A percentile compares a stretch with the other conserved stretches of the same genome.
Evolutionary conservation across 2,797 vertebrate genomes (phyloP).

Genomic region (Picus viridis): DNA sequence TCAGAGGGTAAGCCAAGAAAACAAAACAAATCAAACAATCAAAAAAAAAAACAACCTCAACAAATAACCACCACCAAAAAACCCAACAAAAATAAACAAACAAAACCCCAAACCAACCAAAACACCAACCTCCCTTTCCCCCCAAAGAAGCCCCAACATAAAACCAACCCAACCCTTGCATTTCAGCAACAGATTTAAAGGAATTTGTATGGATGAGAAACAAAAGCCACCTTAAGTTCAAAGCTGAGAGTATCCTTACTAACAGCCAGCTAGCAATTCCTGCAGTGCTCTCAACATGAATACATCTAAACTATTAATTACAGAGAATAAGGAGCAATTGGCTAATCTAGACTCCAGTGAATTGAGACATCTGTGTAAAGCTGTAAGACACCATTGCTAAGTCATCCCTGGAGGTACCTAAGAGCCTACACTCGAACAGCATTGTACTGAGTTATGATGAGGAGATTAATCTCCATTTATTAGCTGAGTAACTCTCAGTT

Average conservation of each 20-base stretch:
- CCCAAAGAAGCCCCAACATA: neutral
- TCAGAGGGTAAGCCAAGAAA: neutral
- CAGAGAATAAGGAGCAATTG: slow-evolving; percentile 5
- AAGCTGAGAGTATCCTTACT: neutral
- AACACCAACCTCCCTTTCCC: too few relatives aligned
- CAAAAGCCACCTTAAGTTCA: neutral
- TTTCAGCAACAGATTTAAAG: neutral
- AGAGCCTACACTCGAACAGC: slow-evolving; percentile 1
- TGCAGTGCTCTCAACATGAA: neutral
- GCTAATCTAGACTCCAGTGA: slow-evolving; percentile 20
- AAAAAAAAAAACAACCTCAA: too few relatives aligned
- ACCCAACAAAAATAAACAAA: too few relatives aligned
- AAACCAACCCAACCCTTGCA: neutral
- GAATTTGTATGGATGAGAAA: neutral
- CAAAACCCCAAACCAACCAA: too few relatives aligned
- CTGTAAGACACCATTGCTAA: neutral
- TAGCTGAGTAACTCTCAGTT: neutral
- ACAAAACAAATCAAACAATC: neutral
- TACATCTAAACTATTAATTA: slow-evolving; percentile 47
- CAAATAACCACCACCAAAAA: neutral
- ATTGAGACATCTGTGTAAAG: slow-evolving; percentile 9
- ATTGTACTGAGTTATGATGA: neutral
- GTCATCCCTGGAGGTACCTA: neutral
- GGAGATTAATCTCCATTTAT: slow-evolving; percentile 35
- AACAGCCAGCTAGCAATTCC: neutral